Conservation (phyloP, 1,140 invertebrate genomes). For the Agrypnia vestita region DNA sequence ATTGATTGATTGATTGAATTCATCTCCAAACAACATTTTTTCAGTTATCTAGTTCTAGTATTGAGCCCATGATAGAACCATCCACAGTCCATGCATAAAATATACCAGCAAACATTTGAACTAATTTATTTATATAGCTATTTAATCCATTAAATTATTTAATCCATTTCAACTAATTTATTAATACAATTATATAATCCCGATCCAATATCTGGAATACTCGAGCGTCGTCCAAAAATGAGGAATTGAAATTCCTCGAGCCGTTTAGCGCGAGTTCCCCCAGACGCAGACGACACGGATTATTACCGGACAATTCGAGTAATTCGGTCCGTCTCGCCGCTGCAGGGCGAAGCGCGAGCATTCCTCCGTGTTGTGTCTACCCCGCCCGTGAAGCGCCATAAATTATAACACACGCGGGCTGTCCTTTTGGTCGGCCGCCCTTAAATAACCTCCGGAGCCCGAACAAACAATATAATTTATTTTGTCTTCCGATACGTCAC, state of each 20-base stretch:
- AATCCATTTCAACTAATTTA: too few species aligned
- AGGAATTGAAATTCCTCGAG: constrained; percentile 21
- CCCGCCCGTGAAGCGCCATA: constrained; percentile 12
- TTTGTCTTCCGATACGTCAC: constrained; percentile 53
- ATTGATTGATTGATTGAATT: too few species aligned
- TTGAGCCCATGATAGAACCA: too few species aligned
- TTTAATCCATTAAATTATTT: too few species aligned
- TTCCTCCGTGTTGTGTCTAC: constrained; percentile 39
- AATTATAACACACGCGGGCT: constrained; percentile 27
- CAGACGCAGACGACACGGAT: not conserved
- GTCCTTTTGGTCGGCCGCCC: constrained; percentile 48
- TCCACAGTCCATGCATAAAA: too few species aligned
- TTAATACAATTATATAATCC: too few species aligned
- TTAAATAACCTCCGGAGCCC: constrained; percentile 35
- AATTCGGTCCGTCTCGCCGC: constrained; percentile 35
- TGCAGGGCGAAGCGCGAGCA: constrained; percentile 14
- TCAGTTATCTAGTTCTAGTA: too few species aligned
- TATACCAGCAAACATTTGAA: too few species aligned
- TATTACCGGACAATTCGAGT: constrained; percentile 22
- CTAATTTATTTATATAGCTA: too few species aligned
- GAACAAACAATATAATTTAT: constrained; percentile 53
- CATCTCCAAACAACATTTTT: too few species aligned
- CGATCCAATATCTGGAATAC: too few species aligned
- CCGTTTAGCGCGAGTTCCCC: not conserved
- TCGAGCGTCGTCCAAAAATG: constrained; percentile 6